phyloP scores from a whole-genome alignment of 1,140 invertebrate species.

The Streblospio benedicti region DNA sequence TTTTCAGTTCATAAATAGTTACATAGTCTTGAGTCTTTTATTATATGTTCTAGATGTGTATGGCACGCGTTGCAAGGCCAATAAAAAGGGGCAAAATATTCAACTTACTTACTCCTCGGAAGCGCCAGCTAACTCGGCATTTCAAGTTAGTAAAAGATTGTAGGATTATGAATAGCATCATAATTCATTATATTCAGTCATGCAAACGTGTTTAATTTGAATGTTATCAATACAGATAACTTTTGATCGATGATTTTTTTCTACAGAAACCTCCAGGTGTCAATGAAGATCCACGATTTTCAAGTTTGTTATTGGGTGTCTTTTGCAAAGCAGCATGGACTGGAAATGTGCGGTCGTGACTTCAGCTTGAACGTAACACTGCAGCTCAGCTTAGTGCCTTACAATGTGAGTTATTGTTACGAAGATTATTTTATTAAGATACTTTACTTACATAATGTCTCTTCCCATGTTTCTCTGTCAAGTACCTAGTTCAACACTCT shows the following conservation, averaged over 20 bases:
- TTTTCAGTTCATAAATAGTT: too few relatives aligned
- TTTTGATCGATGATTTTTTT: conserved; percentile 10
- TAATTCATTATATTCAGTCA: too few relatives aligned
- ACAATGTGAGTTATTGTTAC: too few relatives aligned
- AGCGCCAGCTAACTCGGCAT: conserved; percentile 84
- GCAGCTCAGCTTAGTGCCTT: conserved; percentile 63
- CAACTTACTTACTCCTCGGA: conserved; percentile 69
- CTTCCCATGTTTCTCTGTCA: too few relatives aligned
- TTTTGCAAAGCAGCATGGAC: conserved; percentile 87
- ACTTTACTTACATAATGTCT: too few relatives aligned
- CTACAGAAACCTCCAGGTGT: conserved; percentile 69
- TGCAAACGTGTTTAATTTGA: too few relatives aligned
- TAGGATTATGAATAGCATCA: too few relatives aligned
- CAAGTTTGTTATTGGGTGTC: conserved; percentile 98
- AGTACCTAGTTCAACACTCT: too few relatives aligned
- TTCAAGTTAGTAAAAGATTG: conserved; percentile 52
- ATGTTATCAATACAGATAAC: conserved; percentile 7
- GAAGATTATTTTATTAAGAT: too few relatives aligned
- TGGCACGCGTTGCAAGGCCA: conserved; percentile 89
- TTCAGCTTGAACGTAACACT: conserved; percentile 50
- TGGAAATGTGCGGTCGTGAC: conserved; percentile 78
- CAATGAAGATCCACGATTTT: conserved; percentile 77
- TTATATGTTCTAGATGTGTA: conserved; percentile 57
- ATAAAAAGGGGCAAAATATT: conserved; percentile 83
- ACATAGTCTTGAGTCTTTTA: neutral